These are phyloP conservation scores for Dasypus novemcinctus DNA, from an alignment of 2,113 vertebrate genomes.

Conservation along the genomic window DNA sequence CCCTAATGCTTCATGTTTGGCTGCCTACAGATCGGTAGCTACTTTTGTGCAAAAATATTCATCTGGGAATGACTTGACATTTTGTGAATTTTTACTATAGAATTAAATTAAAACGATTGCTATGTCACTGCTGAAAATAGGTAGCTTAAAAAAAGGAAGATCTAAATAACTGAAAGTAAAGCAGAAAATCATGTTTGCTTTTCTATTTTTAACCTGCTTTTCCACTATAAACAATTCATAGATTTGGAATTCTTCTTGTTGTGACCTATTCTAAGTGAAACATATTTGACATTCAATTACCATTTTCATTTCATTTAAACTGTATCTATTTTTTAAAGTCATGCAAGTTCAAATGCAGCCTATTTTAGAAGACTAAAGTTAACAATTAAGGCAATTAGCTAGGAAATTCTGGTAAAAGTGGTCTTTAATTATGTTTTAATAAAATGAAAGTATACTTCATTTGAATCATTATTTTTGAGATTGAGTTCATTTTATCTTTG, in stretches of 20 bases:
- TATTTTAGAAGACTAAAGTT: not conserved
- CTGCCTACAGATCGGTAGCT: not conserved
- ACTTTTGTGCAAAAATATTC: conserved; percentile 32
- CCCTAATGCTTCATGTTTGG: not conserved
- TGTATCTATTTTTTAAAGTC: not conserved
- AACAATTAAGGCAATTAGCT: not conserved
- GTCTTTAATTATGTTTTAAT: not conserved
- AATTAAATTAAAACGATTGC: conserved; percentile 27
- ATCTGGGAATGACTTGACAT: not conserved
- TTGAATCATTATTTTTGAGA: not conserved
- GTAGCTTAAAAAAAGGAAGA: not conserved
- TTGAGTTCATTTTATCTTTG: not conserved
- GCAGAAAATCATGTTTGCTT: not conserved
- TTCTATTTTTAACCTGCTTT: not conserved
- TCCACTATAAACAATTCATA: not conserved
- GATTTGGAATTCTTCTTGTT: conserved; percentile 12
- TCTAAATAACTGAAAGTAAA: not conserved
- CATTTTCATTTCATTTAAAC: not conserved
- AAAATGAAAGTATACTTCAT: not conserved
- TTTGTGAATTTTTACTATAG: conserved; percentile 26
- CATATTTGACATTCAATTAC: not conserved
- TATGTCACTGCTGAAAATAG: not conserved
- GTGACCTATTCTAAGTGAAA: not conserved
- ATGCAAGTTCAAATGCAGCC: not conserved
- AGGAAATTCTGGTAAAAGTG: not conserved